Percentiles rank a stretch among this genome's conserved stretches.
Conservation (phyloP, 2,888 invertebrate genomes). For the Dorcus parallelipipedus region DNA sequence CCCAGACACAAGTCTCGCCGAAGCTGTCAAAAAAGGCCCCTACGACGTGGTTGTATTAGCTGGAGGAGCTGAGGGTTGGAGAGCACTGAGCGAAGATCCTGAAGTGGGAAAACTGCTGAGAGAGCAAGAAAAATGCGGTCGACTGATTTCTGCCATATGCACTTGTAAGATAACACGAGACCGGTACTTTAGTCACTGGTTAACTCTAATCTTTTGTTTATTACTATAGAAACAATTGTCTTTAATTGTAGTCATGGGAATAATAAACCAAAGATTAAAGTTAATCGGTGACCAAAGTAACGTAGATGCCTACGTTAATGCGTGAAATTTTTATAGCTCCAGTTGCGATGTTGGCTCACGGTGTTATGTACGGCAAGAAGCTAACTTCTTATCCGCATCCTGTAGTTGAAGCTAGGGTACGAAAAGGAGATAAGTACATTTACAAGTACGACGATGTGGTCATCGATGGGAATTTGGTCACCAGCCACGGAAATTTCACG, state of each 20-base stretch:
- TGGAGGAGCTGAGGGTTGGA: constrained; percentile 26
- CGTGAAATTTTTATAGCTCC: constrained; percentile 20
- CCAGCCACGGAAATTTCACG: constrained; percentile 87
- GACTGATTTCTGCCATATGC: constrained; percentile 27
- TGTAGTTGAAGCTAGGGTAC: constrained; percentile 20
- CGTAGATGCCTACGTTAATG: too few relatives aligned
- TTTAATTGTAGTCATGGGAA: too few relatives aligned
- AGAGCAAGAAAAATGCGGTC: constrained; percentile 26
- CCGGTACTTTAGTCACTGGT: too few relatives aligned
- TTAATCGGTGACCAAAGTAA: too few relatives aligned
- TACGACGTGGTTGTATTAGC: constrained; percentile 25
- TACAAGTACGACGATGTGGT: constrained; percentile 39
- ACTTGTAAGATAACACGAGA: constrained; percentile 18
- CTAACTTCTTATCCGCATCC: constrained; percentile 24
- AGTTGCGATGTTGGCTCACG: constrained; percentile 24
- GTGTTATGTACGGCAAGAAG: constrained; percentile 23
- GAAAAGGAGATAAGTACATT: constrained; percentile 26
- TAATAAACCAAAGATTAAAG: too few relatives aligned
- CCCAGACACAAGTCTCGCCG: constrained; percentile 24
- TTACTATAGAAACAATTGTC: too few relatives aligned
- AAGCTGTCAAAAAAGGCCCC: constrained; percentile 25
- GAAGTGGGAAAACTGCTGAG: constrained; percentile 24
- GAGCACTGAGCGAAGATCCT: constrained; percentile 19
- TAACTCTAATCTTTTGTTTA: too few relatives aligned
- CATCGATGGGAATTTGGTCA: constrained; percentile 63